Evolutionary conservation across 2,888 invertebrate species (phyloP).

Genomic region (Pandemis corylana): DNA sequence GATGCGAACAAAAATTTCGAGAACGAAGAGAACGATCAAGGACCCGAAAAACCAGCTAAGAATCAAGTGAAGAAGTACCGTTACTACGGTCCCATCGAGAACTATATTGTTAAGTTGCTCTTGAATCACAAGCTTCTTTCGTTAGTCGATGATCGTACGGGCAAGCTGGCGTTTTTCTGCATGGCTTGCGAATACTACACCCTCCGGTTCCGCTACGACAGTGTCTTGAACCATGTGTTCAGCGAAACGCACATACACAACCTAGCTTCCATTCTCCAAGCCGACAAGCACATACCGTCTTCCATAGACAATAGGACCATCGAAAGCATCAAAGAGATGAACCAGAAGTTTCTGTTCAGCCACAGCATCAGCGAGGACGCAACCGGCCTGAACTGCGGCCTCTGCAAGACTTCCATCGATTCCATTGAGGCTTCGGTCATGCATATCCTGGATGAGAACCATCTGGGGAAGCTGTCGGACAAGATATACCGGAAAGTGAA

Average conservation of each 20-base stretch:
- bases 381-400: constrained; percentile 60
- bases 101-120: constrained; percentile 67
- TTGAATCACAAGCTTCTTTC: constrained; percentile 72
- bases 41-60: constrained; percentile 67
- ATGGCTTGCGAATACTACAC: constrained; percentile 80
- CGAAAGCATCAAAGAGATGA: constrained; percentile 73
- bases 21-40: constrained; percentile 72
- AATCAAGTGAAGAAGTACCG: constrained; percentile 75
- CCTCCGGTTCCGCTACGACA: constrained; percentile 76
- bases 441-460: constrained; percentile 76
- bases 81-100: constrained; percentile 78
- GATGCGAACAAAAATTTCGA: constrained; percentile 77
- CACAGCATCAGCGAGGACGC: constrained; percentile 61
- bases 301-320: constrained; percentile 60
- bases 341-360: constrained; percentile 67
- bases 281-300: constrained; percentile 73
- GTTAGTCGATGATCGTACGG: constrained; percentile 76
- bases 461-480: constrained; percentile 73
- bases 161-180: constrained; percentile 79
- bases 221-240: constrained; percentile 78
- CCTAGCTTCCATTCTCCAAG: constrained; percentile 70
- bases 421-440: constrained; percentile 64
- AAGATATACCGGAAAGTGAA: constrained; percentile 70
- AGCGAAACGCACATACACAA: constrained; percentile 76
- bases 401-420: constrained; percentile 67